Base-by-base conservation (phyloP, 1,140 invertebrate genomes). In the Monochamus saltuarius region DNA sequence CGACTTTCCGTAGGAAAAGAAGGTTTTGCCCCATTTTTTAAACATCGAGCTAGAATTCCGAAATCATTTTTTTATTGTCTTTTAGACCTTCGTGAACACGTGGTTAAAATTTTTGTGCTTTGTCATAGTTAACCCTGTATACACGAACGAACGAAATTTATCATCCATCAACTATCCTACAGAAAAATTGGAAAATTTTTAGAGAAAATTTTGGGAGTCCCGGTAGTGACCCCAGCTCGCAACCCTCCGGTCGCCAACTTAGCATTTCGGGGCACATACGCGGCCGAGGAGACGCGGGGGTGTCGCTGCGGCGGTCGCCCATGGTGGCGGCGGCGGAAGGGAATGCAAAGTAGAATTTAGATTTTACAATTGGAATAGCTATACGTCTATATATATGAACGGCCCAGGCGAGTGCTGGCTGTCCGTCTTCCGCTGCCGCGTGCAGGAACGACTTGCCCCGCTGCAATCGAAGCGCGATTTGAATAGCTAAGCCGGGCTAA, bases 381-480 rank as follows among this genome's bases (percentile, higher is more conserved):
- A 71, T 72, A 68, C 69, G 61, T 71, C 71, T 70, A 71, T 67
- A 73, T 68, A 68, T 68, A 70, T 68, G 64, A 71, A 68, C 58
- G 59, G 65, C 57, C 70, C 69, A 70, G 61, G 39, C 54, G 59
- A 70, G 43, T 59, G 54, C 59, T 66, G 60, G 13, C 55, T 59
- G 55, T 45, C 56, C 57, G 56, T 65, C 51, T 59, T 55, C 58
- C 64, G 46, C 53, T 57, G 52, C 35, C 40, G 37, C 55, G 65
- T 51, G 58, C 66, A 68, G 50, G 56, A 70, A 69, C 64, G 57
- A 52, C 55, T 61, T 70, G 70, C 54, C 13, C 68, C 60, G 65
- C 69, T 69, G 71, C 67, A 74, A 74, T 74, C 71, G 73, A 74
- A 74, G 73, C 73, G 73, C 71, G 73, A 74, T 74, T 74, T 74